Evolutionary conservation across 2,113 vertebrate genomes (phyloP).

Genomic region (Lepisosteus osseus): DNA sequence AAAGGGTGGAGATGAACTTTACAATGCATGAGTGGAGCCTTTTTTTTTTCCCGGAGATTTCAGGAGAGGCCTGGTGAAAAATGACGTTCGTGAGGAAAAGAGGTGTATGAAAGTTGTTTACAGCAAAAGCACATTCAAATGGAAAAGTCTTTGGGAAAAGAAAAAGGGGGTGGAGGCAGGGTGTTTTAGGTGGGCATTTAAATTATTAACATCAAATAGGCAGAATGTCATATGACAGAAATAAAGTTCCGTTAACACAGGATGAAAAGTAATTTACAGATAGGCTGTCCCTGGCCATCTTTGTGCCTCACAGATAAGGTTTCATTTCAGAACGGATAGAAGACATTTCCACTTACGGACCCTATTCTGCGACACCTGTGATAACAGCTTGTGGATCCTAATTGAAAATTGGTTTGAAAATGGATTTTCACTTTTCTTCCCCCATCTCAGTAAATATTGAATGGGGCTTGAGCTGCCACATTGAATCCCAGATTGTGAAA

Average conservation of each 20-base stretch:
- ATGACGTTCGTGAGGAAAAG: slow-evolving; percentile 49
- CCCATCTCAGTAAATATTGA: slow-evolving; percentile 83
- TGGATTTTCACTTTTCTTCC: slow-evolving; percentile 99
- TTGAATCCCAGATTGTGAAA: slow-evolving; percentile 74
- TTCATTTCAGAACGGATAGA: slow-evolving; percentile 99
- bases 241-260: slow-evolving; percentile 99
- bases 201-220: slow-evolving; percentile 91
- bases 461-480: slow-evolving; percentile 76
- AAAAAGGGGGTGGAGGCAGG: slow-evolving; percentile 36
- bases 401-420: slow-evolving; percentile 99
- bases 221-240: slow-evolving; percentile 98
- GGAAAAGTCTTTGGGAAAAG: slow-evolving; percentile 34
- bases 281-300: slow-evolving; percentile 98
- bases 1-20: slow-evolving; percentile 67
- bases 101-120: slow-evolving; percentile 29
- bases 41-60: background rate
- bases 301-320: slow-evolving; percentile 97
- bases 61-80: slow-evolving; percentile 26
- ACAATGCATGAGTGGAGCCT: slow-evolving; percentile 39
- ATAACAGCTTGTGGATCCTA: slow-evolving; percentile 99
- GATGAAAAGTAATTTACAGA: slow-evolving; percentile 99
- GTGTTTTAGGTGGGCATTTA: slow-evolving; percentile 86
- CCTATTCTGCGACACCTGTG: slow-evolving; percentile 99
- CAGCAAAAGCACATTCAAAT: slow-evolving; percentile 40
- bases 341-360: slow-evolving; percentile 98